Evolutionary conservation across 1,140 invertebrate species (phyloP).

Genomic region (Physella acuta): DNA sequence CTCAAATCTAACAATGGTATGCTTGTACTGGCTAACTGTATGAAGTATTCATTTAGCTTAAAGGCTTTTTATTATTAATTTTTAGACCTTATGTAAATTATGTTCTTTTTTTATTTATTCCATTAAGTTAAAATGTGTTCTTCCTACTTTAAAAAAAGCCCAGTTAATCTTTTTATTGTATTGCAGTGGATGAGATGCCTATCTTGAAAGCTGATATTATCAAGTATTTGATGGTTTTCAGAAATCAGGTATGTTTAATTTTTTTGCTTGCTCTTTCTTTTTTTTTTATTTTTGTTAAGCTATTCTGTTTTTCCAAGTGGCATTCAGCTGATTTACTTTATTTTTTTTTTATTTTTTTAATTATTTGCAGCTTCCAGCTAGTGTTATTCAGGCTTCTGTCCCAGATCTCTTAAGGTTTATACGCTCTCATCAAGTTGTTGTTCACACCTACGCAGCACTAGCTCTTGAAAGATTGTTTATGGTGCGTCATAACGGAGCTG

Average conservation of each 20-base stretch:
- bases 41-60: not conserved
- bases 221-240: slow-evolving; percentile 94
- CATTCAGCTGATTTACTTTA: not conserved
- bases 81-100: not conserved
- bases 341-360: not conserved
- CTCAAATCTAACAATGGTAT: slow-evolving; percentile 72
- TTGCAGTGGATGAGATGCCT: slow-evolving; percentile 80
- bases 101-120: slow-evolving; percentile 11
- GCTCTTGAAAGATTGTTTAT: slow-evolving; percentile 86
- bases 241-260: slow-evolving; percentile 68
- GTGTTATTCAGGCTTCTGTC: slow-evolving; percentile 70
- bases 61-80: slow-evolving; percentile 14
- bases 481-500: slow-evolving; percentile 65
- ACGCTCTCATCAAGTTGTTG: slow-evolving; percentile 75
- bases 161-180: slow-evolving; percentile 33
- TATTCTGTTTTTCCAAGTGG: too few species aligned
- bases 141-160: not conserved
- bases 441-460: slow-evolving; percentile 92
- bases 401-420: slow-evolving; percentile 78
- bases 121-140: not conserved
- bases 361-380: slow-evolving; percentile 68
- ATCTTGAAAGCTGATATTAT: slow-evolving; percentile 94
- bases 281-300: not conserved
- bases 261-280: not conserved
- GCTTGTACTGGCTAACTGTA: too few species aligned